phyloP scores from a whole-genome alignment of 2,888 invertebrate genomes.

The Lissonota sp. region DNA sequence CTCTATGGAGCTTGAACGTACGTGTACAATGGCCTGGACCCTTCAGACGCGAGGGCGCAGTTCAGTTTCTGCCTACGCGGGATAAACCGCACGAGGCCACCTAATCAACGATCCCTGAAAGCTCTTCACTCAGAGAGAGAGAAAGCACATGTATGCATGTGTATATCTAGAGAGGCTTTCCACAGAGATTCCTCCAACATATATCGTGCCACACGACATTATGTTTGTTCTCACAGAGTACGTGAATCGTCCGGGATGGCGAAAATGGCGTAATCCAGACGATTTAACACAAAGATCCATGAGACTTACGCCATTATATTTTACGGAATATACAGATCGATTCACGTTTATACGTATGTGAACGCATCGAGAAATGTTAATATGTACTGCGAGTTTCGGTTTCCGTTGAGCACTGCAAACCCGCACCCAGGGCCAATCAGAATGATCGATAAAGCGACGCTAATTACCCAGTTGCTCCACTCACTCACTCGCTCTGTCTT shows the following conservation, averaged over 20 bases:
- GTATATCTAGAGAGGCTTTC: constrained; percentile 35
- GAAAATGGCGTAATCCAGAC: constrained; percentile 11
- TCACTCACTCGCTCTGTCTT: neutral
- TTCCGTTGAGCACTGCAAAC: constrained; percentile 23
- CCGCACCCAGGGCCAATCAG: constrained; percentile 70
- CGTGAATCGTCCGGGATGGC: neutral
- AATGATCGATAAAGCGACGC: constrained; percentile 79
- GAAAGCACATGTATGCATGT: neutral
- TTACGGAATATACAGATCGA: neutral
- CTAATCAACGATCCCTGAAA: constrained; percentile 57
- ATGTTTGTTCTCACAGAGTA: constrained; percentile 44
- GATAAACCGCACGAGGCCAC: constrained; percentile 54
- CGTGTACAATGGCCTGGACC: constrained; percentile 25
- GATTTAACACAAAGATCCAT: constrained; percentile 11
- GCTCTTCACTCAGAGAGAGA: constrained; percentile 36
- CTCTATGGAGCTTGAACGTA: constrained; percentile 45
- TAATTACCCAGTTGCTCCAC: constrained; percentile 73
- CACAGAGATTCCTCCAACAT: constrained; percentile 27
- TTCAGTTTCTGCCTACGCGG: constrained; percentile 41
- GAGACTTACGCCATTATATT: constrained; percentile 16
- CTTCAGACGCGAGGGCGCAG: neutral
- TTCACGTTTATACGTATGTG: neutral
- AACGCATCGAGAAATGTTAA: constrained; percentile 7
- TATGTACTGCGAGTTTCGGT: constrained; percentile 4
- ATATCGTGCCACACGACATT: constrained; percentile 48